A percentile compares a stretch with the other conserved stretches of the same genome.
phyloP scores from a whole-genome alignment of 2,888 invertebrate genomes.

The Chaetogeoica ovagalla region DNA sequence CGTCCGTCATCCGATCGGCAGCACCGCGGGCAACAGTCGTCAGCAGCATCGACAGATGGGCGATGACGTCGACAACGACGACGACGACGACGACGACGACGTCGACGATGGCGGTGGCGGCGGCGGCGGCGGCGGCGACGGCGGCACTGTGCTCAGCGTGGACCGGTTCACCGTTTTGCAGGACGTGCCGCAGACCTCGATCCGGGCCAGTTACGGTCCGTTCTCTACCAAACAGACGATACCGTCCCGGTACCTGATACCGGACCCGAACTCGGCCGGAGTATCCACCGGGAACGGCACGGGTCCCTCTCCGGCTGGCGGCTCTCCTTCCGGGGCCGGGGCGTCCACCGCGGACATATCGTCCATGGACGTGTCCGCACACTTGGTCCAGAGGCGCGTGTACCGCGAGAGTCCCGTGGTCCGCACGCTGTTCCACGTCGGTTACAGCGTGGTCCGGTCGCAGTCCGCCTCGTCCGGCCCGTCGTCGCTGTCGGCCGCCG shows the following conservation, averaged over 20 bases:
- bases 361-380: slow-evolving; percentile 93
- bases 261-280: slow-evolving; percentile 67
- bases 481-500: slow-evolving; percentile 74
- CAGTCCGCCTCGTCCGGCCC: slow-evolving; percentile 67
- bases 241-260: slow-evolving; percentile 84
- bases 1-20: slow-evolving; percentile 74
- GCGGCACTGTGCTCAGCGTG: slow-evolving; percentile 71
- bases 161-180: slow-evolving; percentile 91
- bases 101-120: slow-evolving; percentile 59
- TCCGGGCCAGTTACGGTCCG: slow-evolving; percentile 90
- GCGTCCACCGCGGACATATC: slow-evolving; percentile 80
- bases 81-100: slow-evolving; percentile 58
- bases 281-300: slow-evolving; percentile 57
- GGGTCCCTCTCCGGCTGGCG: slow-evolving; percentile 63
- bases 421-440: slow-evolving; percentile 86
- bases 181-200: slow-evolving; percentile 86
- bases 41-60: slow-evolving; percentile 58
- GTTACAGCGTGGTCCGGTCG: slow-evolving; percentile 56
- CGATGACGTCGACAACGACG: slow-evolving; percentile 59
- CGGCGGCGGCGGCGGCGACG: slow-evolving; percentile 56
- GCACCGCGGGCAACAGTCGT: slow-evolving; percentile 58
- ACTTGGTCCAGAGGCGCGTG: slow-evolving; percentile 83
- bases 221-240: slow-evolving; percentile 95
- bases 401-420: slow-evolving; percentile 89
- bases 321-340: slow-evolving; percentile 55